Evolutionary conservation across 2,797 vertebrate species (phyloP).

Genomic region (Galaxias olidus): DNA sequence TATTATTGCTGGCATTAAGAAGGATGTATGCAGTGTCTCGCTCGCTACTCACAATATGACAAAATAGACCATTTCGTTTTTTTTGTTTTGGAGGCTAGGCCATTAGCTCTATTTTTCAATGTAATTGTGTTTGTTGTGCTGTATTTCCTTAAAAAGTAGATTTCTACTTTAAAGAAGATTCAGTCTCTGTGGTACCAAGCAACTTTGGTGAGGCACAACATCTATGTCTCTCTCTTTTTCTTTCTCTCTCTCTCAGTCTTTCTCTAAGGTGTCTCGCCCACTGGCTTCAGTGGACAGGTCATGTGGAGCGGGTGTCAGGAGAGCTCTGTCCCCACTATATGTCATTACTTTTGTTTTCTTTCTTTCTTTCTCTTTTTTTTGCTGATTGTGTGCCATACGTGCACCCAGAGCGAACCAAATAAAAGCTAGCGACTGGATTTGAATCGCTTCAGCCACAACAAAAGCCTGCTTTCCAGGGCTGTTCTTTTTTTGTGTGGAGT

Average conservation of each 20-base stretch:
- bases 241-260: conserved; percentile 21
- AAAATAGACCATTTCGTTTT: no score
- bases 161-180: no score
- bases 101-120: no score
- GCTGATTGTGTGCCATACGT: conserved; percentile 73
- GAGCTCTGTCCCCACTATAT: conserved; percentile 65
- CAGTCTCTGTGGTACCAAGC: no score
- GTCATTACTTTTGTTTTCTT: conserved; percentile 71
- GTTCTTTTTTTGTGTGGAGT: conserved; percentile 71
- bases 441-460: conserved; percentile 68
- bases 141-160: no score
- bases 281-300: conserved; percentile 38
- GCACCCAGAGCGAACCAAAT: conserved; percentile 58
- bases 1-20: conserved; percentile 38
- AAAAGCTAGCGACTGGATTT: conserved; percentile 73
- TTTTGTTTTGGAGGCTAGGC: no score
- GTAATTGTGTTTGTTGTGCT: no score
- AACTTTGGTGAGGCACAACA: no score
- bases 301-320: conserved; percentile 56
- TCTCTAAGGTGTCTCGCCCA: conserved; percentile 27
- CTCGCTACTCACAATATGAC: conserved; percentile 12
- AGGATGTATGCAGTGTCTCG: conserved; percentile 13
- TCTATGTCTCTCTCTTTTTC: not conserved
- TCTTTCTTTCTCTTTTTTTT: conserved; percentile 52
- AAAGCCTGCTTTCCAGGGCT: conserved; percentile 74